These are phyloP conservation scores for Uropetala carovei DNA, from an alignment of 2,888 invertebrate genomes.

Conservation along the genomic window DNA sequence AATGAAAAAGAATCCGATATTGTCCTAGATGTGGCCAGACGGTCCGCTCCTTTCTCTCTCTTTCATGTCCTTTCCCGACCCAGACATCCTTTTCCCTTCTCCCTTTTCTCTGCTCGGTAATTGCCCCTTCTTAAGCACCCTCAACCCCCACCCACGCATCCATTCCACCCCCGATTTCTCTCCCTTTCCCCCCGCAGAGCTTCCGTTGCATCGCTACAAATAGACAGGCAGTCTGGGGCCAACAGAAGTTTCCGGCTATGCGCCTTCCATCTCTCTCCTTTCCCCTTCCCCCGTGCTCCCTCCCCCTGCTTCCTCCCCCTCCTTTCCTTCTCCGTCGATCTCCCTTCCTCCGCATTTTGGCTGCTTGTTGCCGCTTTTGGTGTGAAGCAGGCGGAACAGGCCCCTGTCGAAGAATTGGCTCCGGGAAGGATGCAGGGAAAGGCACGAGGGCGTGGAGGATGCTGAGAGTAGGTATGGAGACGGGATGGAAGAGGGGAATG, in stretches of 20 bases:
- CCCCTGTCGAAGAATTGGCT: neutral
- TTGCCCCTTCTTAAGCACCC: slow-evolving; percentile 26
- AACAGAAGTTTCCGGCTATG: slow-evolving; percentile 50
- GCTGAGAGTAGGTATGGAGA: neutral
- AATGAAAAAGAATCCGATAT: neutral
- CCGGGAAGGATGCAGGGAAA: neutral
- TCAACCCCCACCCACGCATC: neutral
- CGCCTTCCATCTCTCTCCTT: neutral
- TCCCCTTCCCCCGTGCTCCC: neutral
- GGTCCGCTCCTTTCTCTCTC: neutral
- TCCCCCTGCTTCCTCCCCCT: neutral
- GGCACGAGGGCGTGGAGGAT: neutral
- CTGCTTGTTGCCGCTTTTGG: slow-evolving; percentile 44
- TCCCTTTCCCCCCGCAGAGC: neutral
- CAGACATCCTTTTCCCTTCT: slow-evolving; percentile 19
- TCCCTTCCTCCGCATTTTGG: neutral
- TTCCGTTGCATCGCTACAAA: slow-evolving; percentile 38
- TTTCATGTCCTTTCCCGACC: neutral
- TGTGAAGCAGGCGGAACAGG: slow-evolving; percentile 29
- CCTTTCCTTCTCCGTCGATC: neutral
- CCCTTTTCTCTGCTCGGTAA: neutral
- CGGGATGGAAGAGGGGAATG: too few relatives aligned
- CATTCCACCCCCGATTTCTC: neutral
- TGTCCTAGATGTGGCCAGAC: neutral
- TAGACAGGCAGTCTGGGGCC: slow-evolving; percentile 47